Base-by-base conservation (phyloP, 2,888 invertebrate species). In the Anarsia innoxiella region DNA sequence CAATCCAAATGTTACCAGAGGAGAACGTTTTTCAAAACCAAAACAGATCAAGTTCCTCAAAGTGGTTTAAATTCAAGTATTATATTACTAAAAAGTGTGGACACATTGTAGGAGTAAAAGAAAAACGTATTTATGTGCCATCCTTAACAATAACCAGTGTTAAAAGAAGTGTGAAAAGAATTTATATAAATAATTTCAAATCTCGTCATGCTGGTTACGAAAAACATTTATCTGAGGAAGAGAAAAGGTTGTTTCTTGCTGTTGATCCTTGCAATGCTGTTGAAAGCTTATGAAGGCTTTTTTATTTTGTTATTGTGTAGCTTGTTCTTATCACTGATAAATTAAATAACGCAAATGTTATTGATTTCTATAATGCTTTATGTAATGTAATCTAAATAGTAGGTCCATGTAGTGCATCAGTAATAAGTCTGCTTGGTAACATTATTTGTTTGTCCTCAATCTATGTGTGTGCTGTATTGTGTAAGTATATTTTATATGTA, bases 191-290 rank as follows among this genome's bases (percentile, higher is more conserved):
- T 28, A 39, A 80, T 12, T 76, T 84, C 37, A 73, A 62, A 36
- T 65, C 86, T 4, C 87, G 84, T 47, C 67, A 69, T 41, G 79
- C 76, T 55, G 89, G 89, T 23, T 93, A 92, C 62, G 82, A 85
- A 48, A 83, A 86, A 52, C 87, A 92, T 64, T 70, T 90, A 27
- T 86, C 89, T 2, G 92, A 92, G 15, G 91, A 92, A 55, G 92
- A 93, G 59, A 87, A 88, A 75, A 90, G 90, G 90, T 90, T 85
- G 46, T 54, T 59, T 39, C 47, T 50, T 46, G 36, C 44, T 44
- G 42, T 59, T 46, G 69, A 73, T 50, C 53, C 45, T 39, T 48
- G 46, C 41, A 56, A 49, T 50, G 48, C 69, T 71, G 79, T 82
- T 72, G 80, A 78, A 70, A 74, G 66, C 45, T 36, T 66, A 44